Percentiles rank a stretch among this genome's conserved stretches.
Conservation (phyloP, 2,113 vertebrate genomes). For the Hippotragus niger region DNA sequence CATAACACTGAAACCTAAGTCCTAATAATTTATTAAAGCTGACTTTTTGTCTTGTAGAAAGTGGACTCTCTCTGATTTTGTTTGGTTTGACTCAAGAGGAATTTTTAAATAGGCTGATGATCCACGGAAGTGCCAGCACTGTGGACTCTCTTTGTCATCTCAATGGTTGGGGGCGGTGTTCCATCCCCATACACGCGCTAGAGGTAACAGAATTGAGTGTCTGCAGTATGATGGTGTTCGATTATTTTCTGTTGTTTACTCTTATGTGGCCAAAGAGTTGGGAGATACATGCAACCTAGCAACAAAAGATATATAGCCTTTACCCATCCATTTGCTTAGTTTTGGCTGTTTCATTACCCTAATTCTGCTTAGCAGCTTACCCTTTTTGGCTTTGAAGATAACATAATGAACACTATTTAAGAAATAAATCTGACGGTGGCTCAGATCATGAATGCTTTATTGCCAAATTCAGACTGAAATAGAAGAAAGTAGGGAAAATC, state of each 20-base stretch:
- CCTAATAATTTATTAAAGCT: background rate
- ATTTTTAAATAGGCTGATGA: constrained; percentile 91
- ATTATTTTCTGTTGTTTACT: background rate
- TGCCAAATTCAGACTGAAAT: background rate
- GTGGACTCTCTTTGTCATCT: constrained; percentile 93
- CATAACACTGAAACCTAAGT: background rate
- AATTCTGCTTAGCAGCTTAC: background rate
- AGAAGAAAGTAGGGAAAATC: background rate
- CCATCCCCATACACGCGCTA: constrained; percentile 92
- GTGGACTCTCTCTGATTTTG: constrained; percentile 87
- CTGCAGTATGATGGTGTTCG: background rate
- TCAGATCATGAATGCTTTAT: background rate
- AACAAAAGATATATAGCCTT: background rate
- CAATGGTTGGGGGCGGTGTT: constrained; percentile 95
- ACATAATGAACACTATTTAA: background rate
- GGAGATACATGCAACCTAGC: background rate
- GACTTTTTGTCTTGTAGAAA: constrained; percentile 78
- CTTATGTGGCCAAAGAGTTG: background rate
- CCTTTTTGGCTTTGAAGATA: constrained; percentile 14
- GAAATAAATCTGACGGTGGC: background rate
- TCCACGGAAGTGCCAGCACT: constrained; percentile 89
- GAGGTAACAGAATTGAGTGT: constrained; percentile 82
- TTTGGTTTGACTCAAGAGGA: constrained; percentile 92
- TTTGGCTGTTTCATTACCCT: background rate
- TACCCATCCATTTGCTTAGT: background rate